Conservation (phyloP, 2,888 invertebrate genomes). For the Marronus borbonicus region DNA sequence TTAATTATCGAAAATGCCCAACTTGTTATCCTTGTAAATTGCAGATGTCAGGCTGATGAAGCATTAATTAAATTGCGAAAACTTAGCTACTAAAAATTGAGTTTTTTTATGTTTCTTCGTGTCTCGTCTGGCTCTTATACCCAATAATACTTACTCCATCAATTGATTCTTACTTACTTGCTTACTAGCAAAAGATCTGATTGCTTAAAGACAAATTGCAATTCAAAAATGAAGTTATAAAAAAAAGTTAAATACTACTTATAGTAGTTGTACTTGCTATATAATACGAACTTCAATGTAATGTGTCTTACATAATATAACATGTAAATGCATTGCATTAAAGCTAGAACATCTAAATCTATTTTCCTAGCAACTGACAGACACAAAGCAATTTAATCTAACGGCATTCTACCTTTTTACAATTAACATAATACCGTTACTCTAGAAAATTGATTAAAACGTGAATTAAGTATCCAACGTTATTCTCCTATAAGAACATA, state of each 20-base stretch:
- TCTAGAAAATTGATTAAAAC: conserved; percentile 24
- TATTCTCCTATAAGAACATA: not conserved
- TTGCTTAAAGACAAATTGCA: not conserved
- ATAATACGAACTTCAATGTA: no score
- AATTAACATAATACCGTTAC: not conserved
- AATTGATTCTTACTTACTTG: not conserved
- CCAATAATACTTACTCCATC: no score
- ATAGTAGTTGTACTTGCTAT: no score
- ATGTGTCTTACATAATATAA: not conserved
- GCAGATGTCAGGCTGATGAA: no score
- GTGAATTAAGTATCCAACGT: not conserved
- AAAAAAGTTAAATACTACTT: not conserved
- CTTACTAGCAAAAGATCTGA: not conserved
- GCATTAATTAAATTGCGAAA: not conserved
- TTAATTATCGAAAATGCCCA: no score
- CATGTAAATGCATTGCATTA: not conserved
- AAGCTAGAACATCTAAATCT: not conserved
- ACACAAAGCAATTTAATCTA: conserved; percentile 14
- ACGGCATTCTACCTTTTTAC: not conserved
- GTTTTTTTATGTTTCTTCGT: no score
- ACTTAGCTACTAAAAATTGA: not conserved
- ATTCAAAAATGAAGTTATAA: not conserved
- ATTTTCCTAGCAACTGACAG: conserved; percentile 3
- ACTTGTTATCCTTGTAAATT: no score
- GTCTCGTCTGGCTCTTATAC: no score